Percentiles rank a stretch among this genome's conserved stretches.
Conservation (phyloP, 2,888 invertebrate species). For the Ganaspis brasiliensis region DNA sequence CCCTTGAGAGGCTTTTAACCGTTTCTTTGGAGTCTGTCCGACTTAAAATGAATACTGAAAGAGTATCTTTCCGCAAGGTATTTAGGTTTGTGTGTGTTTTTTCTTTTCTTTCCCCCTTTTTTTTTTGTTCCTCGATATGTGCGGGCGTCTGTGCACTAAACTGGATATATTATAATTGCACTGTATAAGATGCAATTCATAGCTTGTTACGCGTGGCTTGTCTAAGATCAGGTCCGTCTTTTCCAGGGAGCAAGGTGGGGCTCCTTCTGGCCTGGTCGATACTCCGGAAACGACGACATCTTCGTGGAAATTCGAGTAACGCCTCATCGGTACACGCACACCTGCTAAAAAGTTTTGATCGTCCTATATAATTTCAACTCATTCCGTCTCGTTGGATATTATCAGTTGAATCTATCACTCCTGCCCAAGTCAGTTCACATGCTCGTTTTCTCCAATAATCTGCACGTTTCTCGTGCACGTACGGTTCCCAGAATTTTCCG, state of each 20-base stretch:
- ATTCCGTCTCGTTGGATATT: slow-evolving; percentile 32
- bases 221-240: slow-evolving; percentile 64
- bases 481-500: slow-evolving; percentile 34
- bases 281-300: slow-evolving; percentile 42
- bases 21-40: slow-evolving; percentile 16
- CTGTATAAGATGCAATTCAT: slow-evolving; percentile 59
- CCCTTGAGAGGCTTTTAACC: slow-evolving; percentile 18
- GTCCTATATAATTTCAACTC: slow-evolving; percentile 41
- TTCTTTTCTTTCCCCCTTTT: no score
- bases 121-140: slow-evolving; percentile 23
- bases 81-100: no score
- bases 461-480: slow-evolving; percentile 40
- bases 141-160: slow-evolving; percentile 59
- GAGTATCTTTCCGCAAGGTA: no score
- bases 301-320: slow-evolving; percentile 43
- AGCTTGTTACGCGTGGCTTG: slow-evolving; percentile 64
- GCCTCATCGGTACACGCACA: slow-evolving; percentile 42
- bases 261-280: slow-evolving; percentile 48
- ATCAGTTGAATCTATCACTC: slow-evolving; percentile 38
- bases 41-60: not conserved
- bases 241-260: slow-evolving; percentile 43
- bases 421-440: slow-evolving; percentile 14
- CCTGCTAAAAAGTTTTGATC: slow-evolving; percentile 43
- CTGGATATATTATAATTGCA: slow-evolving; percentile 48
- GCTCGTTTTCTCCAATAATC: slow-evolving; percentile 23